Percentiles rank a stretch among this genome's conserved stretches.
phyloP scores from a whole-genome alignment of 2,888 invertebrate genomes.

The Prosapia bicincta region DNA sequence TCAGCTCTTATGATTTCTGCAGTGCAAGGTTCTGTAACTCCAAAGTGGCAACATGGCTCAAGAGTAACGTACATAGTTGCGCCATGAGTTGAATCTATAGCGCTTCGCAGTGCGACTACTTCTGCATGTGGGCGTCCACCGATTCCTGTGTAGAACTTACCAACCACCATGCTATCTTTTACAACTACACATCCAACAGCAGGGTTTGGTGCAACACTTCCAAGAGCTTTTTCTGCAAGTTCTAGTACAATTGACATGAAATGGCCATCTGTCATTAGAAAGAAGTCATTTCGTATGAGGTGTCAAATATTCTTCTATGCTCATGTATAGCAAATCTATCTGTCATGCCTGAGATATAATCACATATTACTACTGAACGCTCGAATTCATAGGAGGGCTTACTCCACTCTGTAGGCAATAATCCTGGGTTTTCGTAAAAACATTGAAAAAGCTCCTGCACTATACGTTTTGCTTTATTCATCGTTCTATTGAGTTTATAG shows the following conservation, averaged over 20 bases:
- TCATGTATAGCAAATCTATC: too few relatives aligned
- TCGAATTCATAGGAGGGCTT: too few relatives aligned
- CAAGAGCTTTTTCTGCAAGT: constrained; percentile 19
- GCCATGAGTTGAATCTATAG: constrained; percentile 8
- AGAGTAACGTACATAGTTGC: constrained; percentile 26
- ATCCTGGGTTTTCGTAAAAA: too few relatives aligned
- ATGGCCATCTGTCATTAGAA: constrained; percentile 21
- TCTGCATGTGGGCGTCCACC: constrained; percentile 27
- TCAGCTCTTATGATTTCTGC: constrained; percentile 10
- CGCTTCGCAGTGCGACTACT: constrained; percentile 10
- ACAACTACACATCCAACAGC: constrained; percentile 26
- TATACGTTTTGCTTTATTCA: too few relatives aligned
- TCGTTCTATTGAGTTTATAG: too few relatives aligned
- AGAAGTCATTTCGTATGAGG: too few relatives aligned
- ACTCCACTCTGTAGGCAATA: too few relatives aligned
- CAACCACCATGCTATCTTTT: constrained; percentile 16
- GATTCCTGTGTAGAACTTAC: constrained; percentile 12
- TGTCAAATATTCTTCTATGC: too few relatives aligned
- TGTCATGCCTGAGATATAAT: too few relatives aligned
- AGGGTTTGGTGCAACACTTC: constrained; percentile 20
- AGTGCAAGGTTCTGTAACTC: constrained; percentile 23
- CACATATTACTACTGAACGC: too few relatives aligned
- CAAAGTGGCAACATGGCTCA: constrained; percentile 26
- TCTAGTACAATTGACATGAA: constrained; percentile 23
- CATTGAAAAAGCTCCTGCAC: too few relatives aligned